Evolutionary conservation across 2,113 vertebrate species (phyloP).

Genomic region (Sciurus niger): DNA sequence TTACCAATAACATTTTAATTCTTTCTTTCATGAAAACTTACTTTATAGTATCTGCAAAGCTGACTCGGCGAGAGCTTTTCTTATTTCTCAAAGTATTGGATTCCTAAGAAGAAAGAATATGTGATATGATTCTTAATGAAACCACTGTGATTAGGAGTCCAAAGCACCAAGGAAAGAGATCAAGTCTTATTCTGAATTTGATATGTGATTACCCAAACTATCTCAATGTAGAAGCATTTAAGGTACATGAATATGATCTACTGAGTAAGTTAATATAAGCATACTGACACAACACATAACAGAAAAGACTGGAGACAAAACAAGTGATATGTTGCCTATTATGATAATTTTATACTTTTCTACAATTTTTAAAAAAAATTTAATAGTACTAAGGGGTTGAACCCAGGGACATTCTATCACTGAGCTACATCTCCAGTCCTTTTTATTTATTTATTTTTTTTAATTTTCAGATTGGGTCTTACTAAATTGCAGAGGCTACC

Average conservation of each 20-base stretch:
- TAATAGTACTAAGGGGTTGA: no score
- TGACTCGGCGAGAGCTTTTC: conserved; percentile 91
- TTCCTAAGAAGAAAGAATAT: conserved; percentile 84
- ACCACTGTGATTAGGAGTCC: conserved; percentile 34
- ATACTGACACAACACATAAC: neutral
- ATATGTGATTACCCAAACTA: conserved; percentile 50
- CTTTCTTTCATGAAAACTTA: conserved; percentile 78
- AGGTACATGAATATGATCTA: conserved; percentile 53
- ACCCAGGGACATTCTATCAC: no score
- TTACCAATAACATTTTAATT: conserved; percentile 57
- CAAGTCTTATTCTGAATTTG: conserved; percentile 64
- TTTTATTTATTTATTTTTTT: neutral
- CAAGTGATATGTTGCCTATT: neutral
- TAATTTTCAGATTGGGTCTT: neutral
- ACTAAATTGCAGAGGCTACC: no score
- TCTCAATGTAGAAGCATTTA: conserved; percentile 14
- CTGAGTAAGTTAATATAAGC: conserved; percentile 26
- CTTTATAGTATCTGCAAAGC: conserved; percentile 92
- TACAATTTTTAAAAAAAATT: neutral
- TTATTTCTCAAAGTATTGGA: conserved; percentile 79
- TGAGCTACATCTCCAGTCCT: no score
- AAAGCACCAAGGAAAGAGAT: conserved; percentile 8
- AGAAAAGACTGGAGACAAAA: conserved; percentile 44
- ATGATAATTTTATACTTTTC: neutral
- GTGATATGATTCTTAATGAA: conserved; percentile 52